Percentiles rank a stretch among this genome's conserved stretches.
Evolutionary conservation across 1,140 invertebrate genomes (phyloP).

Genomic region (Drosophila bipectinata): DNA sequence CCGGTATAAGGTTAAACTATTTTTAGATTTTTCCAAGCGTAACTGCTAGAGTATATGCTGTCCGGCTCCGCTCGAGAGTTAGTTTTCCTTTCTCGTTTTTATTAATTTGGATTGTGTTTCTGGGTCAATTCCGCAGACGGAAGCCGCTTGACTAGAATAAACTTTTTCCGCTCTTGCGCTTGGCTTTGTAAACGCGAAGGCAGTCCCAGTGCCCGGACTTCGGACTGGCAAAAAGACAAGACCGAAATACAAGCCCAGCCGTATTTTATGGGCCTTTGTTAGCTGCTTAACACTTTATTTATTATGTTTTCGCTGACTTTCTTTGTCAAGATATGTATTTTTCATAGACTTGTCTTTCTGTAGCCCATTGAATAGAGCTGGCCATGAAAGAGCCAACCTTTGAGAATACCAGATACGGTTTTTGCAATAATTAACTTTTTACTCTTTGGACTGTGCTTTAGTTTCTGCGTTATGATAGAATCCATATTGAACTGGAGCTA

Average conservation of each 20-base stretch:
- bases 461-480: background rate
- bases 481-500: slow-evolving; percentile 51
- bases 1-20: background rate
- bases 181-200: slow-evolving; percentile 43
- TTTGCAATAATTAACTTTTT: slow-evolving; percentile 41
- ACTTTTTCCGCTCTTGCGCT: slow-evolving; percentile 62
- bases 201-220: slow-evolving; percentile 5
- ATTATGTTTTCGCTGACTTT: slow-evolving; percentile 67
- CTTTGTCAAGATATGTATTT: slow-evolving; percentile 65
- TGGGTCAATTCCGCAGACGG: slow-evolving; percentile 74
- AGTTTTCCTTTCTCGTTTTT: slow-evolving; percentile 55
- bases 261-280: slow-evolving; percentile 64
- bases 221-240: slow-evolving; percentile 32
- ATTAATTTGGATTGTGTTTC: slow-evolving; percentile 68
- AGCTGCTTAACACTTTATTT: slow-evolving; percentile 75
- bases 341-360: slow-evolving; percentile 39
- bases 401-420: slow-evolving; percentile 40
- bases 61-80: background rate
- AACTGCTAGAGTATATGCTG: background rate
- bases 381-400: slow-evolving; percentile 25
- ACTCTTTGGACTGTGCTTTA: slow-evolving; percentile 20
- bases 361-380: background rate
- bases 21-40: background rate
- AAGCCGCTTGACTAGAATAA: slow-evolving; percentile 76
- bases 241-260: slow-evolving; percentile 29